Evolutionary conservation across 1,140 invertebrate genomes (phyloP), one percentile per base, ranked within the genome.

Genomic region (Drosophila novamexicana): DNA sequence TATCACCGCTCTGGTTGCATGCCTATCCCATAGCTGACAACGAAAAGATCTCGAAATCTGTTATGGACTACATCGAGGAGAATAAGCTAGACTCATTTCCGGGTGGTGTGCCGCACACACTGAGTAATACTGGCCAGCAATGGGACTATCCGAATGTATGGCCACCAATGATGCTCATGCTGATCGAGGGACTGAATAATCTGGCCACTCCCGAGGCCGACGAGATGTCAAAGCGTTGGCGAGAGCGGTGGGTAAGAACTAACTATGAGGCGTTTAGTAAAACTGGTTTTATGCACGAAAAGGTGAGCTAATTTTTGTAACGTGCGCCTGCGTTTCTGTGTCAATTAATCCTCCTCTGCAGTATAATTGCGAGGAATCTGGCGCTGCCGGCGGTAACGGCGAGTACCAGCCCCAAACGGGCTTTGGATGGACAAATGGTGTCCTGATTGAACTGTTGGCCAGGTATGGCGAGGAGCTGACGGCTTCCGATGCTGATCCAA

Each of bases 81-180:
- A 94, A 94, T 45, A 94, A 96, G 71, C 95, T 97, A 16, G 86
- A 94, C 93, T 92, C 61, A 74, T 83, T 93, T 93, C 84, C 85
- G 1, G 92, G 91, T 29, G 97, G 97, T 6, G 95, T 98, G 50
- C 97, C 97, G 0, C 95, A 97, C 0, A 97, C 97, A 0, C 92
- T 97, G 7, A 94, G 95, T 77, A 94, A 96, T 18, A 95, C 96
- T 0, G 96, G 96, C 6, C 97, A 98, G 91, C 97, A 98, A 85
- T 98, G 98, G 98, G 98, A 99, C 92, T 98, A 96, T 77, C 98
- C 98, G 0, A 98, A 98, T 90, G 97, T 96, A 0, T 98, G 97
- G 97, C 96, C 97, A 1, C 97, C 97, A 0, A 93, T 98, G 7
- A 97, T 98, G 78, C 94, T 97, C 81, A 95, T 98, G 12, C 93